phyloP scores from a whole-genome alignment of 2,797 vertebrate species.

The Agapornis canus region DNA sequence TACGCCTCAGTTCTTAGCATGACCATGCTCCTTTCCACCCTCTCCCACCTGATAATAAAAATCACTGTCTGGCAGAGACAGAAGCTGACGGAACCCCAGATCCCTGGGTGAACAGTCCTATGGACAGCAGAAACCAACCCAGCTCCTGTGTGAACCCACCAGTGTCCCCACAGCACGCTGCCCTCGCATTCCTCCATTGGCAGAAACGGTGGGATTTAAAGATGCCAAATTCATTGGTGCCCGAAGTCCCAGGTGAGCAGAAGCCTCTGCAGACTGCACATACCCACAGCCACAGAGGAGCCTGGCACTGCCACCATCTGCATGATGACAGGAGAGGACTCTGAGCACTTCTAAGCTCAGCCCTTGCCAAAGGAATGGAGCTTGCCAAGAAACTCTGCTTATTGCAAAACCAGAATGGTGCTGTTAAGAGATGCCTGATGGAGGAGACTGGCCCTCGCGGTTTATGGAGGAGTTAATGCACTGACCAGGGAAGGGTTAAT shows the following conservation, averaged over 20 bases:
- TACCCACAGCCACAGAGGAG: neutral
- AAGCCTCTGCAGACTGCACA: neutral
- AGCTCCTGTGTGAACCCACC: neutral
- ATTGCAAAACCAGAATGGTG: neutral
- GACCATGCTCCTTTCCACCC: neutral
- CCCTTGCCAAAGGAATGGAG: neutral
- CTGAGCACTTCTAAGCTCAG: neutral
- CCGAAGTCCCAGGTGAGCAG: neutral
- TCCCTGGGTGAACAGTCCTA: neutral
- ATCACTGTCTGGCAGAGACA: neutral
- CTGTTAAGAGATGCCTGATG: neutral
- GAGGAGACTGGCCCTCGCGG: rapidly evolving
- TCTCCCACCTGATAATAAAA: neutral
- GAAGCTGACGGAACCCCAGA: neutral
- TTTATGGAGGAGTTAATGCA: neutral
- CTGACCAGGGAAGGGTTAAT: neutral
- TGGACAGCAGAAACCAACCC: neutral
- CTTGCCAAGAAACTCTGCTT: neutral
- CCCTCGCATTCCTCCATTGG: neutral
- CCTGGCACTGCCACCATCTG: neutral
- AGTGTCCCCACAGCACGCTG: neutral
- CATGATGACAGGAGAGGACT: neutral
- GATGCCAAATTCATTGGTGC: neutral
- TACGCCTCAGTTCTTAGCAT: neutral
- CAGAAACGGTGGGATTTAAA: neutral